phyloP scores from a whole-genome alignment of 92 coral and sea anemone genomes.

The Scolanthus callimorphus region DNA sequence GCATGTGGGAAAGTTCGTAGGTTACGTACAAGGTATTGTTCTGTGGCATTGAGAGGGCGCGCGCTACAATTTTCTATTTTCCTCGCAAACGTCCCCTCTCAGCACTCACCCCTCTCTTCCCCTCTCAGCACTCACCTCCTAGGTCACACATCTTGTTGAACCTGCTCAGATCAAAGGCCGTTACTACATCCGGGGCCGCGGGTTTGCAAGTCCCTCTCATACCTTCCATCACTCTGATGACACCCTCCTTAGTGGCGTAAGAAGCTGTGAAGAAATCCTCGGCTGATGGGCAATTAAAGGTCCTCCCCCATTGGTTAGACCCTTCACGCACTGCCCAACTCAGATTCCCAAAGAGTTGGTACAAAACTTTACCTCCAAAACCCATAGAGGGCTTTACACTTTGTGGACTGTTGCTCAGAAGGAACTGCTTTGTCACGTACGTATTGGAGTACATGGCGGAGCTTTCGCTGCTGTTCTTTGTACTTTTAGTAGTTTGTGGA shows the following conservation, averaged over 20 bases:
- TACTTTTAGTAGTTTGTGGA: neutral
- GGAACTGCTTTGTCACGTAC: conserved; percentile 28
- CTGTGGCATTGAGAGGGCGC: too few species aligned
- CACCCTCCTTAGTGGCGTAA: conserved; percentile 15
- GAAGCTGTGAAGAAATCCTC: conserved; percentile 49
- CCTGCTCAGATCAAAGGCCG: conserved; percentile 45
- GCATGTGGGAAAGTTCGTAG: too few species aligned
- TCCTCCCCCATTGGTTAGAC: conserved; percentile 55
- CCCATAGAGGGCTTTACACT: conserved; percentile 25
- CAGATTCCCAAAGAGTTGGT: conserved; percentile 43
- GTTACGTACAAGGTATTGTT: too few species aligned
- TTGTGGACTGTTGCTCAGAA: conserved; percentile 34
- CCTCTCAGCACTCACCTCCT: conserved; percentile 51
- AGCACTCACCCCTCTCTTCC: conserved; percentile 45
- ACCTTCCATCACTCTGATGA: conserved; percentile 13
- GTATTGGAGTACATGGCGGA: conserved; percentile 31
- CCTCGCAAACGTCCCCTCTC: too few species aligned
- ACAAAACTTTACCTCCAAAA: conserved; percentile 32
- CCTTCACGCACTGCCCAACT: conserved; percentile 61
- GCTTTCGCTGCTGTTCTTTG: too few species aligned
- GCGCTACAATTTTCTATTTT: too few species aligned
- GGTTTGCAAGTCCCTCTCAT: conserved; percentile 44
- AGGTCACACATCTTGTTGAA: conserved; percentile 53
- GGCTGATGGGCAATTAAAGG: conserved; percentile 41
- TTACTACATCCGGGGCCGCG: conserved; percentile 31